These are phyloP conservation scores for Adelognathus sp. DNA, from an alignment of 2,888 invertebrate species.

Conservation along the genomic window DNA sequence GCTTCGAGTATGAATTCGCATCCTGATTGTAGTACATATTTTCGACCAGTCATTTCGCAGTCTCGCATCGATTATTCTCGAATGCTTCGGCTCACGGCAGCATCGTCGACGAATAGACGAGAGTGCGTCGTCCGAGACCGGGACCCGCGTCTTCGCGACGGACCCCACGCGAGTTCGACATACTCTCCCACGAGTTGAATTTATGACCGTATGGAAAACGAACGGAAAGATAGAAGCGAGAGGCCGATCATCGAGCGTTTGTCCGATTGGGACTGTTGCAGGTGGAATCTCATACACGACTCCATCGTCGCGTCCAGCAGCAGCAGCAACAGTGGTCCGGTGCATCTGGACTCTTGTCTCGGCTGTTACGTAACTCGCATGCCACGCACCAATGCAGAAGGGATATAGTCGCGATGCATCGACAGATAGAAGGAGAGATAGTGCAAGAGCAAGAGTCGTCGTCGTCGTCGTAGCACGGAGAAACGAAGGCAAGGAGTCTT, in stretches of 20 bases:
- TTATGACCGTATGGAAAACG: conserved; percentile 59
- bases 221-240: conserved; percentile 6
- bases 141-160: conserved; percentile 70
- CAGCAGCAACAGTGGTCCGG: neutral
- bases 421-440: conserved; percentile 27
- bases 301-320: neutral
- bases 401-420: conserved; percentile 5
- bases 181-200: conserved; percentile 72
- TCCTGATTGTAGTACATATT: conserved; percentile 28
- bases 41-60: conserved; percentile 39
- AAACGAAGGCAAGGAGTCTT: conserved; percentile 12
- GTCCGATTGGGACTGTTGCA: neutral
- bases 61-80: conserved; percentile 55
- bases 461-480: neutral
- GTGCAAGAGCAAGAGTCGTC: neutral
- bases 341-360: neutral
- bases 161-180: conserved; percentile 76
- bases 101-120: conserved; percentile 43
- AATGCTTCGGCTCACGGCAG: neutral
- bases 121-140: conserved; percentile 50
- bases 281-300: conserved; percentile 2
- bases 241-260: neutral
- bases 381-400: neutral
- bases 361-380: conserved; percentile 24
- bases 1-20: neutral